phyloP scores from a whole-genome alignment of 35 echinoderm and acorn worm species.

The Lytechinus pictus region DNA sequence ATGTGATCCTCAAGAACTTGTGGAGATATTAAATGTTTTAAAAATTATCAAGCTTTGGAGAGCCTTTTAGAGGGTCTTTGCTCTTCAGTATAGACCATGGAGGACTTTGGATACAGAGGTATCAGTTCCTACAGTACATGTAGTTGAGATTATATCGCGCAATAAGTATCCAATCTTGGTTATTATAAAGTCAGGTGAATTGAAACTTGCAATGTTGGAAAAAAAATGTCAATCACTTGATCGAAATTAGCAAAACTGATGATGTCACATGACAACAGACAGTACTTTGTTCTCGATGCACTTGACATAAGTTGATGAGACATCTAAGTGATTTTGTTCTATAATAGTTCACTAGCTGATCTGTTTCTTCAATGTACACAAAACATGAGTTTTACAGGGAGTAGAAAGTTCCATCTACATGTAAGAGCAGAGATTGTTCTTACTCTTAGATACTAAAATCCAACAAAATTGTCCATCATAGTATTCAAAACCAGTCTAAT shows the following conservation, averaged over 20 bases:
- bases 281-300: neutral
- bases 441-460: too few relatives aligned
- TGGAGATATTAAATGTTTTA: neutral
- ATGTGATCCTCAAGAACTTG: neutral
- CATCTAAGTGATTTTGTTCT: neutral
- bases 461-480: too few relatives aligned
- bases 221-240: neutral
- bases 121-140: neutral
- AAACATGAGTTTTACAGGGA: too few relatives aligned
- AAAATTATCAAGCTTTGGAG: neutral
- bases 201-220: neutral
- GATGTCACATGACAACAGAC: neutral
- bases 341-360: neutral
- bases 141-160: neutral
- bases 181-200: neutral
- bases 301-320: neutral
- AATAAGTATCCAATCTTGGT: neutral
- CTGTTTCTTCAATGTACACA: neutral
- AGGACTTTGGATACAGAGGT: neutral
- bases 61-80: neutral
- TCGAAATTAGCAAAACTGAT: neutral
- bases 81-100: neutral
- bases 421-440: too few relatives aligned
- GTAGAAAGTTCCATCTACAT: too few relatives aligned
- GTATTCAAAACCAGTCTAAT: too few relatives aligned